Base-by-base conservation (phyloP, 2,888 invertebrate species). In the Caenorhabditis imperialis region DNA sequence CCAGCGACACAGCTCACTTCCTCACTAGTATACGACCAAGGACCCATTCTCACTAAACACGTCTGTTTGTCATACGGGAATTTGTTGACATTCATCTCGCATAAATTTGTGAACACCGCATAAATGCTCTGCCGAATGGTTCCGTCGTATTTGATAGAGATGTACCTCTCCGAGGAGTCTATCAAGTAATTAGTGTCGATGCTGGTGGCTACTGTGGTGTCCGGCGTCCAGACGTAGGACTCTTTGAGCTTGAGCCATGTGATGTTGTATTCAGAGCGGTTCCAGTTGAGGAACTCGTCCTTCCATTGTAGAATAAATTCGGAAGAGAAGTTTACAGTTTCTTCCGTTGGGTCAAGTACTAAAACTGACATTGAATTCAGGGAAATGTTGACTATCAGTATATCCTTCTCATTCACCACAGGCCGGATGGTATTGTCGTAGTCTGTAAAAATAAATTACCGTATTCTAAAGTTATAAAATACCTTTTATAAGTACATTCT, bases 61-160 rank as follows among this genome's bases (percentile, higher is more conserved):
- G 45, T 75, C 42, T 82, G 82, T 16, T 73, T 47, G 55, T 82
- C 82, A 61, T 82, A 82, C 0, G 82, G 82, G 35, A 82, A 82
- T 16, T 53, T 38, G 50, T 79, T 61, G 37, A 79, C 81, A 62
- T 81, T 72, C 81, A 82, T 82, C 35, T 76, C 73, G 51, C 82
- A 82, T 16, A 78, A 38, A 58, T 82, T 82, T 4, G 73, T 67
- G 47, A 75, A 79, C 8, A 81, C 78, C 2, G 75, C 82, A 40
- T 75, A 81, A 14, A 77, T 57, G 45, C 76, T 76, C 25, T 67
- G 55, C 3, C 76, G 20, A 0, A 82, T 72, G 1, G 53, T 63
- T 2, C 82, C 82, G 33, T 82, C 78, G 48, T 72, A 63, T 1
- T 65, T 63, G 25, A 82, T 35, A 22, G 78, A 76, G 4, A 78